These are phyloP conservation scores for Bilobella aurantiaca DNA, from an alignment of 1,140 invertebrate species.

Conservation along the genomic window DNA sequence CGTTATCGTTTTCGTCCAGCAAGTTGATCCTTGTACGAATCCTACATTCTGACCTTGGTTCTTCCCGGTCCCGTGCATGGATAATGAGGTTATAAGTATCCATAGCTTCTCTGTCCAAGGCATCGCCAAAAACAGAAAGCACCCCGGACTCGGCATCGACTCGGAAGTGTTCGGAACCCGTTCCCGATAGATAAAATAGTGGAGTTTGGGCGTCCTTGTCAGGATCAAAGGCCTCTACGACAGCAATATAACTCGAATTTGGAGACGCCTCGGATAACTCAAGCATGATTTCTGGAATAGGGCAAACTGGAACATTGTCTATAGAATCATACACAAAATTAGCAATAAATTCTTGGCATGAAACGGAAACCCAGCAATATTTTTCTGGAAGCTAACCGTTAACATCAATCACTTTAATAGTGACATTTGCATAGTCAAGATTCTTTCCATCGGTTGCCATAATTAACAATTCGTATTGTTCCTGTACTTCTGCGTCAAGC, in stretches of 20 bases:
- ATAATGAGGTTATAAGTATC: conserved; percentile 69
- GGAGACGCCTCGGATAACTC: conserved; percentile 20
- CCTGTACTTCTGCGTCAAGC: conserved; percentile 28
- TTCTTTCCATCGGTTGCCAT: conserved; percentile 32
- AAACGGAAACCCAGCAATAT: not conserved
- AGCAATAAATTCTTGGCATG: conserved; percentile 5
- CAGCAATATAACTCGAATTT: conserved; percentile 24
- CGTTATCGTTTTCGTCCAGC: conserved; percentile 76
- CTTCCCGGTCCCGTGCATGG: conserved; percentile 73
- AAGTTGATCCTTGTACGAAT: conserved; percentile 66
- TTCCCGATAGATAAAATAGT: conserved; percentile 24
- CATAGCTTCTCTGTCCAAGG: conserved; percentile 66
- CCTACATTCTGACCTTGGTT: conserved; percentile 51
- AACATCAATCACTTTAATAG: conserved; percentile 32
- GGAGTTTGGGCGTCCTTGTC: conserved; percentile 21
- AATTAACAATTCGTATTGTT: conserved; percentile 27
- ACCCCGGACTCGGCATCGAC: conserved; percentile 49
- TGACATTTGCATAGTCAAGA: conserved; percentile 30
- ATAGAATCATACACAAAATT: no score
- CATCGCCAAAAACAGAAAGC: conserved; percentile 56
- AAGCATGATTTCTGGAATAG: conserved; percentile 24
- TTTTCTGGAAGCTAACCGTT: conserved; percentile 24
- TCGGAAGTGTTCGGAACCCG: conserved; percentile 24
- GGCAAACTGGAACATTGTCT: conserved; percentile 34
- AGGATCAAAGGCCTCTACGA: conserved; percentile 29